Evolutionary conservation across 2,797 vertebrate genomes (phyloP).

Genomic region (Rhinatrema bivittatum): DNA sequence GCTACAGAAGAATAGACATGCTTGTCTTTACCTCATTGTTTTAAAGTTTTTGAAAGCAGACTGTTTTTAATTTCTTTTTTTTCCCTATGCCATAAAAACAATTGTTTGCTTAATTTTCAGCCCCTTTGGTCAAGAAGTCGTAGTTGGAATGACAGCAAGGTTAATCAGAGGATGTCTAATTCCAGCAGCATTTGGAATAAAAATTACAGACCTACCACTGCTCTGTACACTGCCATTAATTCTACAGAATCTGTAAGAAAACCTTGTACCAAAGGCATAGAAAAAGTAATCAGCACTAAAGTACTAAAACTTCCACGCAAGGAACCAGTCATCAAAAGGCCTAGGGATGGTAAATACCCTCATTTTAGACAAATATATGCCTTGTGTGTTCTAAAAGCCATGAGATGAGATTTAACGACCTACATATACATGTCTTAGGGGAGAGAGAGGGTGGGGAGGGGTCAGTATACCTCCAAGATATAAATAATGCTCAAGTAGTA

Average conservation of each 20-base stretch:
- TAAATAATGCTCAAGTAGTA: too few species aligned
- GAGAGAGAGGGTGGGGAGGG: too few species aligned
- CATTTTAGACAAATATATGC: neutral
- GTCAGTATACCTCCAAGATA: too few species aligned
- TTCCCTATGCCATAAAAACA: too few species aligned
- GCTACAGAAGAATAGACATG: neutral
- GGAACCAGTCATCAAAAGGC: conserved; percentile 64
- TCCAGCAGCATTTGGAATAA: conserved; percentile 76
- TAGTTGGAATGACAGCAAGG: conserved; percentile 54
- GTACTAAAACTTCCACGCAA: conserved; percentile 58
- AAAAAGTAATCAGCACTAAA: conserved; percentile 55
- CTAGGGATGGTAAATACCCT: conserved; percentile 64
- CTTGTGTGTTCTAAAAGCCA: neutral
- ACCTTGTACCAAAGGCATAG: conserved; percentile 58
- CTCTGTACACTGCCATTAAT: neutral
- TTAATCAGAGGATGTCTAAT: conserved; percentile 2
- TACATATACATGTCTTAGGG: too few species aligned
- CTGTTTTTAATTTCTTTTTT: fast-evolving
- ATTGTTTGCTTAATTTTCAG: conserved; percentile 52
- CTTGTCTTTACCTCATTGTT: neutral
- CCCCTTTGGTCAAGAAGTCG: conserved; percentile 51
- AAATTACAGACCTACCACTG: conserved; percentile 33
- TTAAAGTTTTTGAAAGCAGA: neutral
- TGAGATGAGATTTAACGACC: too few species aligned
- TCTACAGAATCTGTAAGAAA: conserved; percentile 34